Percentiles rank a stretch among this genome's conserved stretches.
These are phyloP conservation scores for Hydractinia symbiolongicarpus DNA, from an alignment of 30 jellyfish, hydroid and myxozoan genomes.

Conservation along the genomic window DNA sequence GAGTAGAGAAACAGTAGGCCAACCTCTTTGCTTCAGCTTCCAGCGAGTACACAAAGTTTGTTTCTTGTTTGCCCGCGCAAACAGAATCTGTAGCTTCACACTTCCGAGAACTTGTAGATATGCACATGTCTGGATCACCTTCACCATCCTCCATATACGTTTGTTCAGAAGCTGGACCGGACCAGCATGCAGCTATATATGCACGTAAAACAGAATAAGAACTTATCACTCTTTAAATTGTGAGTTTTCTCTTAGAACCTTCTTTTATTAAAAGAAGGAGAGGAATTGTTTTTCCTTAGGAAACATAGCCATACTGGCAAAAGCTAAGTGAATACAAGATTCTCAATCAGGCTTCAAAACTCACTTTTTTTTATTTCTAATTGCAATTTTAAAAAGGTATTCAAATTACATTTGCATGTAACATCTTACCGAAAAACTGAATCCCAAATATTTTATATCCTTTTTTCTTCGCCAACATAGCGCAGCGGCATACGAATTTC, in stretches of 20 bases:
- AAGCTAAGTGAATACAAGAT: neutral
- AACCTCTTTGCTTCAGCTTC: constrained; percentile 56
- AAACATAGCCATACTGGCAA: neutral
- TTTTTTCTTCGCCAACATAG: constrained; percentile 47
- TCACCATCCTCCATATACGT: constrained; percentile 81
- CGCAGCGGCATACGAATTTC: constrained; percentile 82
- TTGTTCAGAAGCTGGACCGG: constrained; percentile 68
- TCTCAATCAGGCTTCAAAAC: too few relatives aligned
- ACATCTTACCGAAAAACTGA: constrained; percentile 70
- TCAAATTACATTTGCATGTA: too few relatives aligned
- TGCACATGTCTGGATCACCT: constrained; percentile 75
- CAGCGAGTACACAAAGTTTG: constrained; percentile 69
- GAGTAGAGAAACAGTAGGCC: neutral
- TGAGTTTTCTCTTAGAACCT: too few relatives aligned
- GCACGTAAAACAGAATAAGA: neutral
- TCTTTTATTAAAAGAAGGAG: too few relatives aligned
- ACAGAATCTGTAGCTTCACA: constrained; percentile 68
- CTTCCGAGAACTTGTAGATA: constrained; percentile 43
- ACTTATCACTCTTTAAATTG: too few relatives aligned
- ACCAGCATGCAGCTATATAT: constrained; percentile 66
- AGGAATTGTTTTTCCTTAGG: too few relatives aligned
- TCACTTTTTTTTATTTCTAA: too few relatives aligned
- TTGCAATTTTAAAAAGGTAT: too few relatives aligned
- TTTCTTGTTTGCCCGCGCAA: constrained; percentile 84
- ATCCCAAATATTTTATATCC: constrained; percentile 67